A percentile compares a stretch with the other conserved stretches of the same genome.
Evolutionary conservation across 2,888 invertebrate genomes (phyloP).

Genomic region (Dendrolimus pini): DNA sequence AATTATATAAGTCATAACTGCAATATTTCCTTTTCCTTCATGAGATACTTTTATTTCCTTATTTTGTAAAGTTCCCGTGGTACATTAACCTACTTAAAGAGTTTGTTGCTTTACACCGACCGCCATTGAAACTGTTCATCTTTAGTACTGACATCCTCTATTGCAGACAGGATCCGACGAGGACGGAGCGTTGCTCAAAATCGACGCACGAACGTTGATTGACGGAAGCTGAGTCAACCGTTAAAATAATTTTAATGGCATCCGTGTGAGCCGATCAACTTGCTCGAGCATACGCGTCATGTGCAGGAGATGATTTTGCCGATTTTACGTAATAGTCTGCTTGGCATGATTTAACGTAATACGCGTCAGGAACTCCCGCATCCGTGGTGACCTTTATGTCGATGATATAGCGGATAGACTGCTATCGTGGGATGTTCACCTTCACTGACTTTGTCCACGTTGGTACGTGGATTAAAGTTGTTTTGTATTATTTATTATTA

Average conservation of each 20-base stretch:
- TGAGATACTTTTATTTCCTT: not conserved
- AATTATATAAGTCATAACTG: not conserved
- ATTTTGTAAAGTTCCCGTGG: not conserved
- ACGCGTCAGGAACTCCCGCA: too few relatives aligned
- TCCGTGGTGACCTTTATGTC: too few relatives aligned
- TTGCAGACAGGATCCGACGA: conserved; percentile 32
- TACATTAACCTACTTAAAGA: not conserved
- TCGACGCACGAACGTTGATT: conserved; percentile 17
- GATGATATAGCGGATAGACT: too few relatives aligned
- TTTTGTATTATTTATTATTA: too few relatives aligned
- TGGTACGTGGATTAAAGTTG: too few relatives aligned
- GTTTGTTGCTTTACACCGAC: conserved; percentile 1
- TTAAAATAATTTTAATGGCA: conserved; percentile 31
- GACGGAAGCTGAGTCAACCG: conserved; percentile 39
- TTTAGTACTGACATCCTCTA: conserved; percentile 31
- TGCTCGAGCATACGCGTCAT: not conserved
- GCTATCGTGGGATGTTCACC: too few relatives aligned
- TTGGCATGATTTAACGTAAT: not conserved
- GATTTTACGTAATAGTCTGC: not conserved
- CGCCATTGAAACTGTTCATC: not conserved
- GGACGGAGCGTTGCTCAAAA: conserved; percentile 29
- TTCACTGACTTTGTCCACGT: too few relatives aligned
- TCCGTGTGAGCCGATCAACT: conserved; percentile 28
- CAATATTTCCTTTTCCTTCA: not conserved
- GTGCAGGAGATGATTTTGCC: not conserved